Base-by-base conservation (phyloP, 1,140 invertebrate species). In the Parasteatoda tepidariorum region DNA sequence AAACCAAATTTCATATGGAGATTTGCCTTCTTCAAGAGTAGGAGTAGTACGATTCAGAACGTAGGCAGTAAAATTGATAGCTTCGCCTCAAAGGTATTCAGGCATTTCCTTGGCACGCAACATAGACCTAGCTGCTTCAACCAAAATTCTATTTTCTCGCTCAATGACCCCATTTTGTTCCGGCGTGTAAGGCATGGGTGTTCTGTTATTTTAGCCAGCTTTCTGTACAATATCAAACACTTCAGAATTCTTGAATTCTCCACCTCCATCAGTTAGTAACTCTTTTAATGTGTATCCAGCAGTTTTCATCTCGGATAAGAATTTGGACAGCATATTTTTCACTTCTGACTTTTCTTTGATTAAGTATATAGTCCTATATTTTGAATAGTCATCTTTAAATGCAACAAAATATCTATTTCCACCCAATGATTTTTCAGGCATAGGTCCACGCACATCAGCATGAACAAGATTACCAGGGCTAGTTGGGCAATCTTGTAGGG, bases 111-210 rank as follows among this genome's bases (percentile, higher is more conserved):
- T 71, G 26, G 18, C 87, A 26, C 38, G 74, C 82, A 91, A 31
- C 85, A 90, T 84, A 67, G 87, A 85, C 84, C 88, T 86, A 34
- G 88, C 88, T 76, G 85, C 87, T 87, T 91, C 90, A 85, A 89
- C 87, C 3, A 88, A 33, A 13, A 87, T 88, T 57, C 88, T 48
- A 76, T 89, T 89, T 86, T 90, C 89, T 38, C 90, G 85, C 84
- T 92, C 90, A 26, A 90, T 85, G 2, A 90, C 88, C 84, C 90
- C 89, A 89, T 92, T 92, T 86, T 88, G 86, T 84, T 92, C 88
- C 70, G 90, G 90, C 11, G 89, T 90, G 75, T 89, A 87, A 57
- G 89, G 87, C 57, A 90, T 87, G 9, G 88, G 90, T 59, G 15
- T 30, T 33, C 13, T n/a, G 15, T n/a, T n/a, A n/a, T n/a, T n/a